These are phyloP conservation scores for Sebastes trivittatus DNA, from an alignment of 2,797 vertebrate species.

Conservation along the genomic window DNA sequence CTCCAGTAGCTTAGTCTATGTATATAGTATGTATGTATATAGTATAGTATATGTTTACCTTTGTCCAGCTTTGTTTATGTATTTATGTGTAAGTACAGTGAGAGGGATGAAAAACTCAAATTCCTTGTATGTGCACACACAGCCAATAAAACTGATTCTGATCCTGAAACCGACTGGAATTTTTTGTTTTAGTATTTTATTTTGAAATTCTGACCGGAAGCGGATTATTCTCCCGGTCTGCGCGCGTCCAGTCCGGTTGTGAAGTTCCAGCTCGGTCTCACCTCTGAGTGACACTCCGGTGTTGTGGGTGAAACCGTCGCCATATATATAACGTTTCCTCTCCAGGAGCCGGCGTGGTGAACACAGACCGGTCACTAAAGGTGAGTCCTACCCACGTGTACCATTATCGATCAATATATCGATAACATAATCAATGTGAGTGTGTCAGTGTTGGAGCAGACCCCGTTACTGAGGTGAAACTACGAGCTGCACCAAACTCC, in stretches of 20 bases:
- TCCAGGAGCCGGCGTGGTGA: neutral
- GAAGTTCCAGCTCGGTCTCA: neutral
- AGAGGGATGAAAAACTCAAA: no score
- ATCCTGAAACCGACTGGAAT: no score
- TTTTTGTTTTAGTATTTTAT: neutral
- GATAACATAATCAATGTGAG: neutral
- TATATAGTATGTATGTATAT: no score
- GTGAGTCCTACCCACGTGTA: slow-evolving; percentile 9
- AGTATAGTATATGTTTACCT: no score
- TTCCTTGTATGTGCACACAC: no score
- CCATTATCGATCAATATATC: no score
- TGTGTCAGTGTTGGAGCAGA: neutral
- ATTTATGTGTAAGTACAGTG: no score
- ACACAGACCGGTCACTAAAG: slow-evolving; percentile 18
- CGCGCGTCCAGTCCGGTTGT: neutral
- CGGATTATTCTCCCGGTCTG: neutral
- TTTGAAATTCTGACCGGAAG: slow-evolving; percentile 50
- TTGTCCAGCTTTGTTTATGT: no score
- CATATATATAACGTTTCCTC: neutral
- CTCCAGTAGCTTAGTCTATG: no score
- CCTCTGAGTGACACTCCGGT: slow-evolving; percentile 21
- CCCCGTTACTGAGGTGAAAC: neutral
- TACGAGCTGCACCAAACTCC: neutral
- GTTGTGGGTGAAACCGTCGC: neutral
- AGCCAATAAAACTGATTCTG: no score